phyloP scores from a whole-genome alignment of 2,797 vertebrate genomes.

The Hafferia zeledoni region DNA sequence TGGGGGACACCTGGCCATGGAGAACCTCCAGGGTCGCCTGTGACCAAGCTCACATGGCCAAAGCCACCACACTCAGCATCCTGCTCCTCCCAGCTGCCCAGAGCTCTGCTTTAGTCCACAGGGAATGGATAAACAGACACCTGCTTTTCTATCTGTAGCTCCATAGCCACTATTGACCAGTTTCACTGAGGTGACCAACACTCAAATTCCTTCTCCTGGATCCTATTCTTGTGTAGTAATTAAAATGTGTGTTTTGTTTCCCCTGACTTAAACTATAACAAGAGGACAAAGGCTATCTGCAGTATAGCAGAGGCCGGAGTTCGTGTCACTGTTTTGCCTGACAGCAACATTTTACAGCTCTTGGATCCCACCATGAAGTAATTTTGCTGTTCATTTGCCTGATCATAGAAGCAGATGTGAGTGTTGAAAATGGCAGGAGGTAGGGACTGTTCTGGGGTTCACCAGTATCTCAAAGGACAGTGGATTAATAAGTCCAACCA shows the following conservation, averaged over 20 bases:
- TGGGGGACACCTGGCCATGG: neutral
- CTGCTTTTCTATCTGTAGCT: neutral
- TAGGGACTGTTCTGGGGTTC: neutral
- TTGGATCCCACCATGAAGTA: rapidly evolving
- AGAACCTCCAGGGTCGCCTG: neutral
- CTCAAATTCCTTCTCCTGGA: neutral
- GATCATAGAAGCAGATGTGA: neutral
- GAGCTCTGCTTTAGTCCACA: rapidly evolving
- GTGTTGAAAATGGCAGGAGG: neutral
- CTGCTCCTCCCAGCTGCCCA: neutral
- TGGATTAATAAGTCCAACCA: neutral
- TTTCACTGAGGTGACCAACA: neutral
- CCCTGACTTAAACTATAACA: neutral
- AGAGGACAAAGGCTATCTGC: neutral
- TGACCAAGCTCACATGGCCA: neutral
- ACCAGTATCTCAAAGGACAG: neutral
- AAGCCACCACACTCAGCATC: neutral
- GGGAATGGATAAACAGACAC: neutral
- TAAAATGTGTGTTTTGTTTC: neutral
- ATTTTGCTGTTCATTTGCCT: neutral
- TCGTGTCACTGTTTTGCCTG: neutral
- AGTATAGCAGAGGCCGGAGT: neutral
- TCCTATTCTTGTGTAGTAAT: neutral
- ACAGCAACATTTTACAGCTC: neutral
- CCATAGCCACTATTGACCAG: neutral